Conservation (phyloP, 2,888 invertebrate species). For the Plutella xylostella region DNA sequence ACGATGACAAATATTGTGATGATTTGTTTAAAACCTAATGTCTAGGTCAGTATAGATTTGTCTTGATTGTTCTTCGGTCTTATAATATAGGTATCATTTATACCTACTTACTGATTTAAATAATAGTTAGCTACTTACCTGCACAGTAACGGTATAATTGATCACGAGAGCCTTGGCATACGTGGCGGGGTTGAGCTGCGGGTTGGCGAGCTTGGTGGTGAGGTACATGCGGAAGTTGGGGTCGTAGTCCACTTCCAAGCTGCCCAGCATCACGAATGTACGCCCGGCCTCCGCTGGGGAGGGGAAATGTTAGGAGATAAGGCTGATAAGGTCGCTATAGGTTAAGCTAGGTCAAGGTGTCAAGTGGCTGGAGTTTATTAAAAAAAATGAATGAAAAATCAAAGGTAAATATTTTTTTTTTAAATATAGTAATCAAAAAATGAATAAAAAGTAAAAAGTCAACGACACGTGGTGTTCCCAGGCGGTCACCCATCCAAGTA, state of each 20-base stretch:
- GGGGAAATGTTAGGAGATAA: constrained; percentile 9
- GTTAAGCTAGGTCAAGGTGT: not conserved
- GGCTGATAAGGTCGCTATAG: not conserved
- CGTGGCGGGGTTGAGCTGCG: constrained; percentile 85
- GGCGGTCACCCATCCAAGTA: constrained; percentile 25
- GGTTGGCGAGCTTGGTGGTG: constrained; percentile 91
- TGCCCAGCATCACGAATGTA: constrained; percentile 86
- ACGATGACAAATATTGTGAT: too few relatives aligned
- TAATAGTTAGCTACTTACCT: too few relatives aligned
- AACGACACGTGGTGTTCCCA: constrained; percentile 24
- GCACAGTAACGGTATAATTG: constrained; percentile 90
- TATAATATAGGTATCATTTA: too few relatives aligned
- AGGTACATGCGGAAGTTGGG: constrained; percentile 89
- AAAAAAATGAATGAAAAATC: not conserved
- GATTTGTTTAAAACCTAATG: too few relatives aligned
- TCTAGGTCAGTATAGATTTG: too few relatives aligned
- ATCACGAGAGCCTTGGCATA: constrained; percentile 91
- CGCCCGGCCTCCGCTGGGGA: constrained; percentile 74
- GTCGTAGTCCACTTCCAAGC: constrained; percentile 92
- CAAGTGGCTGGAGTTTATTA: not conserved
- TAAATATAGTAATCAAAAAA: not conserved
- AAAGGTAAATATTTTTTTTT: not conserved
- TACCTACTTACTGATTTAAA: too few relatives aligned
- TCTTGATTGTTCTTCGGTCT: too few relatives aligned
- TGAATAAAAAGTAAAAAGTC: constrained; percentile 10